These are phyloP conservation scores for Pycnomerus fuliginosus DNA, from an alignment of 2,888 invertebrate species.

Conservation along the genomic window DNA sequence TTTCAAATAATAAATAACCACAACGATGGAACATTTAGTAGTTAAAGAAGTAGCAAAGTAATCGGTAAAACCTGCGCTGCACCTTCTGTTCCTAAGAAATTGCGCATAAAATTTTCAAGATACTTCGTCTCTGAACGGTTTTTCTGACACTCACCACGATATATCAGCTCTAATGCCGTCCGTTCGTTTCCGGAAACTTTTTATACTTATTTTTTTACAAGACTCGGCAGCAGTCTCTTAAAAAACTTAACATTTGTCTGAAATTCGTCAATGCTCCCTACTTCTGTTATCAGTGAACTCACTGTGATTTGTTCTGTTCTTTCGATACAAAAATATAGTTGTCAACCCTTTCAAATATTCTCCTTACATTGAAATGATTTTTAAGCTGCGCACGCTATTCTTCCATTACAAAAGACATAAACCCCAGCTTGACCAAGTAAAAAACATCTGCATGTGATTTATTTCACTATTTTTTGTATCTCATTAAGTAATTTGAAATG, in stretches of 20 bases:
- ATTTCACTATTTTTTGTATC: conserved; percentile 21
- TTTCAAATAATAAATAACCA: conserved; percentile 21
- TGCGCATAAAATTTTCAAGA: conserved; percentile 26
- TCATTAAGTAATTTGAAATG: conserved; percentile 25
- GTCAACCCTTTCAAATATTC: no score
- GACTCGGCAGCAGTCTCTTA: conserved; percentile 21
- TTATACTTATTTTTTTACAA: conserved; percentile 22
- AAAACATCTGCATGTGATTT: conserved; percentile 19
- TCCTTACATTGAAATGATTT: no score
- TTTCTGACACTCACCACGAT: conserved; percentile 24
- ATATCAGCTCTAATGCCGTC: conserved; percentile 31
- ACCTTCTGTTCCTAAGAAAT: conserved; percentile 26
- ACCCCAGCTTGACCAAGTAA: conserved; percentile 10
- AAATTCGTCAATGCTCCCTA: conserved; percentile 24
- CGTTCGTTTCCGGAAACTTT: conserved; percentile 28
- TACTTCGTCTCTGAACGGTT: conserved; percentile 20
- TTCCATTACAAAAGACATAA: conserved; percentile 10
- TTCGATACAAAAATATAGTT: no score
- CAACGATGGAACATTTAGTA: conserved; percentile 18
- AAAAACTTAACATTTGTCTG: conserved; percentile 28
- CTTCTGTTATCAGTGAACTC: background rate
- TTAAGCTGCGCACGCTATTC: background rate
- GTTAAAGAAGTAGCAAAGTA: conserved; percentile 22
- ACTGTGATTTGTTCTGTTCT: background rate
- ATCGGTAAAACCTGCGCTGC: conserved; percentile 26